phyloP scores from a whole-genome alignment of 2,113 vertebrate genomes.

The Mastomys natalensis region DNA sequence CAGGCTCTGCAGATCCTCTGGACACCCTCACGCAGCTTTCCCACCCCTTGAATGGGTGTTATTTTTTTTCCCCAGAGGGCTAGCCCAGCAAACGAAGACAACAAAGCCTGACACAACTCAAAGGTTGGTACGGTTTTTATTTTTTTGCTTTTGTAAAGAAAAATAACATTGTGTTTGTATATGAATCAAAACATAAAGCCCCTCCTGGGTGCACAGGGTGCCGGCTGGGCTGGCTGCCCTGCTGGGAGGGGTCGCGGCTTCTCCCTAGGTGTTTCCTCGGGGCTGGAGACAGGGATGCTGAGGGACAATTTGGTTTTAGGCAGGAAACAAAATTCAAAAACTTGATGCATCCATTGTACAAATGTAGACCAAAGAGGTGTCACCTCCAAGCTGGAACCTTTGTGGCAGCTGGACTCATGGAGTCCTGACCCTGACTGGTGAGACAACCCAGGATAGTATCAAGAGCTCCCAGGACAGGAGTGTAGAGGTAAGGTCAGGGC shows the following conservation, averaged over 20 bases:
- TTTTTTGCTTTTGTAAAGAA: conserved; percentile 86
- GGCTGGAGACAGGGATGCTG: not conserved
- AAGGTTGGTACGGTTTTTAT: conserved; percentile 29
- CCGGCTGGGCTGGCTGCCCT: not conserved
- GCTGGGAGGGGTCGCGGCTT: too few relatives aligned
- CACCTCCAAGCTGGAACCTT: not conserved
- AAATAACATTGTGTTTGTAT: conserved; percentile 84
- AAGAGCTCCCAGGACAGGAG: conserved; percentile 49
- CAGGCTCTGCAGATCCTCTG: not conserved
- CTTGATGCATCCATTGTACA: not conserved
- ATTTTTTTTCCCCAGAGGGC: too few relatives aligned
- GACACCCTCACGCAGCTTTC: rapidly evolving
- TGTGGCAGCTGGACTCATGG: not conserved
- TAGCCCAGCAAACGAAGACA: rapidly evolving
- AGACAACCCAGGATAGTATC: not conserved
- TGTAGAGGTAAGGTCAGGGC: not conserved
- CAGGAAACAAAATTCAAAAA: conserved; percentile 49
- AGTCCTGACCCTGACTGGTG: not conserved
- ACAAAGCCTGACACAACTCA: not conserved
- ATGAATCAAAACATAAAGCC: conserved; percentile 73
- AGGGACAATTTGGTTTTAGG: conserved; percentile 62
- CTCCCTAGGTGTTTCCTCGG: not conserved
- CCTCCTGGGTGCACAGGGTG: not conserved
- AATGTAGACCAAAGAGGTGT: not conserved
- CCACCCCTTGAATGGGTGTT: too few relatives aligned